Conservation (phyloP, 2,113 vertebrate species). For the Isichthys henryi region DNA sequence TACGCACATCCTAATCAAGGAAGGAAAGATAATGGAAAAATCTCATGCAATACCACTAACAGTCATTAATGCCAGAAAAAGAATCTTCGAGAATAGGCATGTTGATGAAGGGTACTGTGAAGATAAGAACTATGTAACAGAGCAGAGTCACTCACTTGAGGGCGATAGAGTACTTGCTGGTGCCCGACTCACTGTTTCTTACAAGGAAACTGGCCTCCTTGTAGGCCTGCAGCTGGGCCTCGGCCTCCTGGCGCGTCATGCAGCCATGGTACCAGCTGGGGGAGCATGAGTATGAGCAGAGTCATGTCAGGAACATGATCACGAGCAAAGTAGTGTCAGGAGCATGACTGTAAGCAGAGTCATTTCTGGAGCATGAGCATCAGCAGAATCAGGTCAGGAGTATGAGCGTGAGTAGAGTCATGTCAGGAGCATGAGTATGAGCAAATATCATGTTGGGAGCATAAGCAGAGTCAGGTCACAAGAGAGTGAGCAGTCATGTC, state of each 20-base stretch:
- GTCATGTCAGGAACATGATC: neutral
- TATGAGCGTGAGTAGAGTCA: too few species aligned
- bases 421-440: too few species aligned
- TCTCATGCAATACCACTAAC: neutral
- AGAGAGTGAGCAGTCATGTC: too few species aligned
- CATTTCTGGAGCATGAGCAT: neutral
- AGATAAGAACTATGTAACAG: conserved; percentile 73
- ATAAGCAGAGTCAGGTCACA: neutral
- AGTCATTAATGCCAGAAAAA: conserved; percentile 68
- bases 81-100: neutral
- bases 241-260: conserved; percentile 82
- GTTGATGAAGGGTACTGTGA: neutral
- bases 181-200: conserved; percentile 86
- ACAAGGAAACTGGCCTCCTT: conserved; percentile 88
- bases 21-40: neutral
- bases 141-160: conserved; percentile 76
- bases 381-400: too few species aligned
- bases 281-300: neutral
- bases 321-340: too few species aligned
- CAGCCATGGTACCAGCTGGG: conserved; percentile 87
- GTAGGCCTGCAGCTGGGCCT: conserved; percentile 81
- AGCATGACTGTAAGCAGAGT: neutral
- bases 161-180: conserved; percentile 90
- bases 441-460: too few species aligned
- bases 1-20: neutral